phyloP scores from a whole-genome alignment of 2,113 vertebrate genomes.

The Trinectes maculatus region DNA sequence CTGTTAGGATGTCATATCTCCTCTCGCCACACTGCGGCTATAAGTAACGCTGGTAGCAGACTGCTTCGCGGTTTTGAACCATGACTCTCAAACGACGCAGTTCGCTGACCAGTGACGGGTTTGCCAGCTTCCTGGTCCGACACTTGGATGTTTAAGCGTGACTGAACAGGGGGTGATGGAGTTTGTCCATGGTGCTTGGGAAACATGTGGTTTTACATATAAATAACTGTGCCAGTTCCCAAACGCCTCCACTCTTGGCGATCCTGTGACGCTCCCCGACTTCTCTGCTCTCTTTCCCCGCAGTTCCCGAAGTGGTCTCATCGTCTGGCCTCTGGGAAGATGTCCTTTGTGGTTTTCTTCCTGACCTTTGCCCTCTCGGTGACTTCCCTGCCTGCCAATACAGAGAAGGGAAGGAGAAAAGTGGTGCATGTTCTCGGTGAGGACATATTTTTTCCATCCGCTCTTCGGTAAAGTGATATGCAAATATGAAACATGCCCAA shows the following conservation, averaged over 20 bases:
- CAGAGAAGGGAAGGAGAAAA: slow-evolving; percentile 84
- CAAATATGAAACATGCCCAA: background rate
- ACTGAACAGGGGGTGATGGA: background rate
- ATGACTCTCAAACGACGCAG: no score
- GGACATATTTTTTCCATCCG: slow-evolving; percentile 22
- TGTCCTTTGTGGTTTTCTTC: slow-evolving; percentile 43
- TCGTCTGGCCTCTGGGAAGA: slow-evolving; percentile 32
- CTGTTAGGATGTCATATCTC: slow-evolving; percentile 21
- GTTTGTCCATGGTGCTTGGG: background rate
- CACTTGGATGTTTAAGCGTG: background rate
- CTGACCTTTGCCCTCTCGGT: slow-evolving; percentile 66
- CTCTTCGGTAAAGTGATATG: background rate
- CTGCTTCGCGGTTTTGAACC: slow-evolving; percentile 11
- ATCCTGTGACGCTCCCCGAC: background rate
- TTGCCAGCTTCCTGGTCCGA: background rate
- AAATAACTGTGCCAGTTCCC: background rate
- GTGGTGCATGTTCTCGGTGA: slow-evolving; percentile 93
- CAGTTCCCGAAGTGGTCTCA: slow-evolving; percentile 42
- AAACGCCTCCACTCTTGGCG: background rate
- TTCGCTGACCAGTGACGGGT: no score
- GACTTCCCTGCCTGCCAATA: slow-evolving; percentile 31
- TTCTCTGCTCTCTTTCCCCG: slow-evolving; percentile 31
- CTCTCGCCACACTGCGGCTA: slow-evolving; percentile 11
- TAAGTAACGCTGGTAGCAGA: slow-evolving; percentile 3
- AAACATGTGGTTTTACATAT: background rate